Conservation (phyloP, 2,888 invertebrate genomes). For the Caenorhabditis doughertyi region DNA sequence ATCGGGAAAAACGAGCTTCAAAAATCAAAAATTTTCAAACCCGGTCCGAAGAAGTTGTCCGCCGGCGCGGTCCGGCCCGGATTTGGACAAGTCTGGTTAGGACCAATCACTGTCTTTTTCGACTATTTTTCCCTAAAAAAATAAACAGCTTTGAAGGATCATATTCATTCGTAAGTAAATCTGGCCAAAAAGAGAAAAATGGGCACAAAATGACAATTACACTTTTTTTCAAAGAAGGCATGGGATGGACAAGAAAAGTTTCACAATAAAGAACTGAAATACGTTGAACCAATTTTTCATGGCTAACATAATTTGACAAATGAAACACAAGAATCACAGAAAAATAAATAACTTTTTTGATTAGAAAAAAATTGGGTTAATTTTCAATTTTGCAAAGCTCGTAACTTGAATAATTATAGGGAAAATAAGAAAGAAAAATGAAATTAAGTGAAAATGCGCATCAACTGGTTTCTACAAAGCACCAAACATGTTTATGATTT, state of each 20-base stretch:
- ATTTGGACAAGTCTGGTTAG: too few relatives aligned
- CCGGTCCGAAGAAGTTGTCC: too few relatives aligned
- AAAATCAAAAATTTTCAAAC: too few relatives aligned
- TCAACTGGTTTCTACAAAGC: slow-evolving; percentile 59
- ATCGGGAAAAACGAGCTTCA: too few relatives aligned
- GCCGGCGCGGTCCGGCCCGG: too few relatives aligned
- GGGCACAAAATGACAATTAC: slow-evolving; percentile 54
- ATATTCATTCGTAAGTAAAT: slow-evolving; percentile 51
- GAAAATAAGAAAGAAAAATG: background rate
- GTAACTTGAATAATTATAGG: background rate
- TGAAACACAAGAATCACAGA: slow-evolving; percentile 62
- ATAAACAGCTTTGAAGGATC: background rate
- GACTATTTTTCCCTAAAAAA: too few relatives aligned
- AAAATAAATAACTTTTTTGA: slow-evolving; percentile 51
- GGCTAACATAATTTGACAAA: slow-evolving; percentile 40
- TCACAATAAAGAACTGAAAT: background rate
- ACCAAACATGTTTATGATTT: slow-evolving; percentile 24
- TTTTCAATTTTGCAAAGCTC: slow-evolving; percentile 50
- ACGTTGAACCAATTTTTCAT: slow-evolving; percentile 8
- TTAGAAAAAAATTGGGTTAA: slow-evolving; percentile 4
- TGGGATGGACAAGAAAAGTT: slow-evolving; percentile 28
- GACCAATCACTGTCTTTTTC: too few relatives aligned
- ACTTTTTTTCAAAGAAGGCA: slow-evolving; percentile 47
- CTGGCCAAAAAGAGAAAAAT: slow-evolving; percentile 18
- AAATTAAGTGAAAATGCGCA: slow-evolving; percentile 52